A percentile compares a stretch with the other conserved stretches of the same genome.
These are phyloP conservation scores for Montipora capricornis DNA, from an alignment of 64 coral and sea anemone species.

Conservation along the genomic window DNA sequence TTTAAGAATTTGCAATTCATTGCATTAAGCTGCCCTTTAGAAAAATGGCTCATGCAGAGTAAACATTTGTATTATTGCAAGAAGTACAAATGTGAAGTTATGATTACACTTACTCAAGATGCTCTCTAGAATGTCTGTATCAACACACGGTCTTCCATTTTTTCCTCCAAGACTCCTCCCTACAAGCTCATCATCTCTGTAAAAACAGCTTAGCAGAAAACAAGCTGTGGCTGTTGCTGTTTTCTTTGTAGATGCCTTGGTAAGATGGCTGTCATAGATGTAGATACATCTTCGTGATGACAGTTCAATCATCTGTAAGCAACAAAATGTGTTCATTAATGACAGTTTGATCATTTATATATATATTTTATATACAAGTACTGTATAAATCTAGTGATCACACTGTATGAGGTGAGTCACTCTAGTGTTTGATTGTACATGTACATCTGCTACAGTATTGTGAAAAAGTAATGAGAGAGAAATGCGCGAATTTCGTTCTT, in stretches of 20 bases:
- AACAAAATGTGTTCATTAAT: slow-evolving; percentile 26
- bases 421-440: not conserved
- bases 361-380: not conserved
- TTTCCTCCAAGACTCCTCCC: not conserved
- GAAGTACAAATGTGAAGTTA: not conserved
- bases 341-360: not conserved
- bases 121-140: slow-evolving; percentile 22
- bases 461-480: too few relatives aligned
- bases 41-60: slow-evolving; percentile 10
- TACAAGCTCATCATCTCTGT: slow-evolving; percentile 36
- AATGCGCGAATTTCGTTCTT: too few relatives aligned
- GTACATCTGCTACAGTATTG: not conserved
- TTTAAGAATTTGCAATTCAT: slow-evolving; percentile 19
- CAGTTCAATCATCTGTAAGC: slow-evolving; percentile 54
- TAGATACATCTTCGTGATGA: slow-evolving; percentile 40
- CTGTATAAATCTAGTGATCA: not conserved
- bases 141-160: not conserved
- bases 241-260: slow-evolving; percentile 13
- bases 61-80: slow-evolving; percentile 18
- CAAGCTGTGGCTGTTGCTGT: slow-evolving; percentile 22
- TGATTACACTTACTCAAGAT: slow-evolving; percentile 44
- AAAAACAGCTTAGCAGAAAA: slow-evolving; percentile 44
- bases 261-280: slow-evolving; percentile 36
- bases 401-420: not conserved
- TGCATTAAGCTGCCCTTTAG: slow-evolving; percentile 14